These are phyloP conservation scores for Mola mola DNA, from an alignment of 2,113 vertebrate species.

Conservation along the genomic window DNA sequence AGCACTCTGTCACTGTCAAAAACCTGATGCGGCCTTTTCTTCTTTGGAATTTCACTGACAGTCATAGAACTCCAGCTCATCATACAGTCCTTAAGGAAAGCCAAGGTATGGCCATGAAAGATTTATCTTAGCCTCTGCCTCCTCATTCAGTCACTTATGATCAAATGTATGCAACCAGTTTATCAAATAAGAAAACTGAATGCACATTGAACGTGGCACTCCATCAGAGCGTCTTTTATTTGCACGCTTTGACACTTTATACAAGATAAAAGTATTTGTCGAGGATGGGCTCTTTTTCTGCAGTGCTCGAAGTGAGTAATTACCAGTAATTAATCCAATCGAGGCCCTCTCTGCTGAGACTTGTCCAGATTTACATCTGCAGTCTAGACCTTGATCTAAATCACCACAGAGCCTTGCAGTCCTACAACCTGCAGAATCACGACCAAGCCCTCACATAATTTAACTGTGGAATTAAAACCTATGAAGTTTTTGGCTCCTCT, in stretches of 20 bases:
- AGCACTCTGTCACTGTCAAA: constrained; percentile 45
- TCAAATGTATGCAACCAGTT: too few species aligned
- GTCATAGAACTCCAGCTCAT: constrained; percentile 14
- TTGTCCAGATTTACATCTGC: constrained; percentile 58
- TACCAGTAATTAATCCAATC: constrained; percentile 70
- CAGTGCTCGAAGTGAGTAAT: constrained; percentile 60
- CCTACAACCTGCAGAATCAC: constrained; percentile 41
- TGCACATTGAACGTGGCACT: constrained; percentile 3
- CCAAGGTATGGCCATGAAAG: constrained; percentile 27
- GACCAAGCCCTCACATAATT: constrained; percentile 22
- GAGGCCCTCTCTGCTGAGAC: constrained; percentile 62
- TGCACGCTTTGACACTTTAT: constrained; percentile 42
- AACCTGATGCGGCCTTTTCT: constrained; percentile 42
- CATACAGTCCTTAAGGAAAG: constrained; percentile 30
- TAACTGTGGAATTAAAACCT: constrained; percentile 9
- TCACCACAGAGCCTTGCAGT: constrained; percentile 21
- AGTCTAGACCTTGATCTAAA: constrained; percentile 65
- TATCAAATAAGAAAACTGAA: too few species aligned
- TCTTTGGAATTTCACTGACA: constrained; percentile 34
- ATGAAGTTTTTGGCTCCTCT: constrained; percentile 21
- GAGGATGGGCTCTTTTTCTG: constrained; percentile 47
- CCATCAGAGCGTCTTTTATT: constrained; percentile 53
- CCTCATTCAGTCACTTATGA: constrained; percentile 9
- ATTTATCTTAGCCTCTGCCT: background rate
- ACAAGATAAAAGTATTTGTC: constrained; percentile 70